Evolutionary conservation across 2,113 vertebrate genomes (phyloP).

Genomic region (Tetrax tetrax): DNA sequence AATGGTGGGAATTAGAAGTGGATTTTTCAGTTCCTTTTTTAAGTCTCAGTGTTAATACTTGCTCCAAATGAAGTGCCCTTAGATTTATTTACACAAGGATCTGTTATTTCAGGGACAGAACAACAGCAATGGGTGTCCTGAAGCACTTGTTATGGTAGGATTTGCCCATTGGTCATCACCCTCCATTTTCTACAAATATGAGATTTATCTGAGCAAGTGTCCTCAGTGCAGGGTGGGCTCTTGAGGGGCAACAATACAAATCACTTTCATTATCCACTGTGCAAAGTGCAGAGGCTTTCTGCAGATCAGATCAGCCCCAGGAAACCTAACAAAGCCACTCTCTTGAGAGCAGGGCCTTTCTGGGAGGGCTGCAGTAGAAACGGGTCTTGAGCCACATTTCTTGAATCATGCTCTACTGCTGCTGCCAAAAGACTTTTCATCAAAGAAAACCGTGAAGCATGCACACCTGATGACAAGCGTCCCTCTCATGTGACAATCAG

Average conservation of each 20-base stretch:
- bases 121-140: neutral
- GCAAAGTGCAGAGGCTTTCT: neutral
- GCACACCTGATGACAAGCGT: neutral
- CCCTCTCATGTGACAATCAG: neutral
- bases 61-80: neutral
- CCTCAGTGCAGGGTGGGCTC: no score
- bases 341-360: neutral
- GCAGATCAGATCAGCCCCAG: neutral
- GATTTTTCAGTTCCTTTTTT: neutral
- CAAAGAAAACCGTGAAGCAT: accelerated
- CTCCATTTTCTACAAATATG: neutral
- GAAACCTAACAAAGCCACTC: neutral
- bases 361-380: neutral
- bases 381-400: neutral
- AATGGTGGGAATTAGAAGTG: neutral
- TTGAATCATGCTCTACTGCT: neutral
- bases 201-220: neutral
- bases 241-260: neutral
- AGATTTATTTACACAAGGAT: neutral
- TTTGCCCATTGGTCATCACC: neutral
- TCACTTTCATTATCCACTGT: neutral
- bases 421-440: neutral
- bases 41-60: neutral
- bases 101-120: neutral
- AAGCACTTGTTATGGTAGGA: neutral